Conservation (phyloP, 2,797 vertebrate genomes). For the Scolopax rusticola region DNA sequence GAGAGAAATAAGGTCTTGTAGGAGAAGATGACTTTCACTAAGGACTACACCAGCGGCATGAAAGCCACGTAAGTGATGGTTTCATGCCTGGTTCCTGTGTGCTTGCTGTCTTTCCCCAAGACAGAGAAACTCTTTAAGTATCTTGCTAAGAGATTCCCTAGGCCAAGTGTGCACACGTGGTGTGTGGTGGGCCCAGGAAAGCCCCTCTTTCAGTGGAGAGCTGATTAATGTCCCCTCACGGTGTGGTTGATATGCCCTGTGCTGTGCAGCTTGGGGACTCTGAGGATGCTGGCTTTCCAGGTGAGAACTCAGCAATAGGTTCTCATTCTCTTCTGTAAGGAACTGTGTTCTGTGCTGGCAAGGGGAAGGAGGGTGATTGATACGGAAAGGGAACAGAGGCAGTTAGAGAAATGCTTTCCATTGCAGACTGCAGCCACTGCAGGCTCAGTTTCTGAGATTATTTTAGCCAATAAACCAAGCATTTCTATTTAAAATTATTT, state of each 20-base stretch:
- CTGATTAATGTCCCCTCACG: not conserved
- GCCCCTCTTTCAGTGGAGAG: not conserved
- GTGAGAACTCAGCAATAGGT: not conserved
- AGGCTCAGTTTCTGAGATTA: not conserved
- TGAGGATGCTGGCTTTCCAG: not conserved
- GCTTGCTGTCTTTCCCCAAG: not conserved
- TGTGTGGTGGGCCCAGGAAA: not conserved
- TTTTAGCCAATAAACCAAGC: not conserved
- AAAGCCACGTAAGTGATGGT: not conserved
- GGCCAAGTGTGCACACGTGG: not conserved
- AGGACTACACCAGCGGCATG: not conserved
- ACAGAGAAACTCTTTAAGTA: not conserved
- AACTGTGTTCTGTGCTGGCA: not conserved
- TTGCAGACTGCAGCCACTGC: not conserved
- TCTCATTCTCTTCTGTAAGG: not conserved
- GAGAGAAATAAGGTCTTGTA: not conserved
- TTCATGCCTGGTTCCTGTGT: not conserved
- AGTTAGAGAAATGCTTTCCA: not conserved
- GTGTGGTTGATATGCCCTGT: not conserved
- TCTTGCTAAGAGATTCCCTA: not conserved
- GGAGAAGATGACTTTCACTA: not conserved
- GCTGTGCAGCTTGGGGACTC: not conserved
- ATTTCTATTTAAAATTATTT: not conserved
- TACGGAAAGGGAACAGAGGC: not conserved
- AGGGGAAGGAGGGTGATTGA: not conserved